phyloP scores from a whole-genome alignment of 2,113 vertebrate genomes.

The Phyllostomus hastatus region DNA sequence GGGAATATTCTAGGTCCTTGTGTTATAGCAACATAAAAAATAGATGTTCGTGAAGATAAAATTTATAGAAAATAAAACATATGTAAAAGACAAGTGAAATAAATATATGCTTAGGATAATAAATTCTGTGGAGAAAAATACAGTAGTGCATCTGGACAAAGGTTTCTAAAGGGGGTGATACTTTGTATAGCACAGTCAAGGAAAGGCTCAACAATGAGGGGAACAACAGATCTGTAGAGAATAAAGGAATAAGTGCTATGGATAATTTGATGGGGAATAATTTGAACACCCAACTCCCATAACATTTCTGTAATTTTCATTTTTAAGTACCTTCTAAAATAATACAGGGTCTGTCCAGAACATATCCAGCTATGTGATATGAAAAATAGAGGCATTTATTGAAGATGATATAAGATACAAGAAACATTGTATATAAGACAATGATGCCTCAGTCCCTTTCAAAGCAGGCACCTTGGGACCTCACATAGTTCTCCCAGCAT shows the following conservation, averaged over 20 bases:
- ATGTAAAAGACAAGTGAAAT: not conserved
- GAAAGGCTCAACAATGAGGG: not conserved
- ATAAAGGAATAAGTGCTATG: not conserved
- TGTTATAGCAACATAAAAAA: not conserved
- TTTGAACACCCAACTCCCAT: not conserved
- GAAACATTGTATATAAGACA: too few relatives aligned
- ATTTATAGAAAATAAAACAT: not conserved
- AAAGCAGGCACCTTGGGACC: too few relatives aligned
- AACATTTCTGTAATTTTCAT: not conserved
- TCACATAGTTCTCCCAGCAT: too few relatives aligned
- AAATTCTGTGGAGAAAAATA: not conserved
- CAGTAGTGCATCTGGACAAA: not conserved
- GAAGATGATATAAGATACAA: too few relatives aligned
- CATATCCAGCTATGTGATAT: too few relatives aligned
- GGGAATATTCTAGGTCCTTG: not conserved
- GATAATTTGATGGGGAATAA: not conserved
- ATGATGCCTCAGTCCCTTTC: too few relatives aligned
- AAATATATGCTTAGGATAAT: not conserved
- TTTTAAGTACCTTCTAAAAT: not conserved
- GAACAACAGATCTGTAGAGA: not conserved
- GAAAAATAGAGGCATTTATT: too few relatives aligned
- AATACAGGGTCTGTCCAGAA: not conserved
- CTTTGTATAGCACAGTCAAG: not conserved
- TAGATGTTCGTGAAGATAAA: not conserved
- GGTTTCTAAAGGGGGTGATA: not conserved